A percentile compares a stretch with the other conserved stretches of the same genome.
These are phyloP conservation scores for Anastrepha ludens DNA, from an alignment of 1,140 invertebrate genomes.

Conservation along the genomic window DNA sequence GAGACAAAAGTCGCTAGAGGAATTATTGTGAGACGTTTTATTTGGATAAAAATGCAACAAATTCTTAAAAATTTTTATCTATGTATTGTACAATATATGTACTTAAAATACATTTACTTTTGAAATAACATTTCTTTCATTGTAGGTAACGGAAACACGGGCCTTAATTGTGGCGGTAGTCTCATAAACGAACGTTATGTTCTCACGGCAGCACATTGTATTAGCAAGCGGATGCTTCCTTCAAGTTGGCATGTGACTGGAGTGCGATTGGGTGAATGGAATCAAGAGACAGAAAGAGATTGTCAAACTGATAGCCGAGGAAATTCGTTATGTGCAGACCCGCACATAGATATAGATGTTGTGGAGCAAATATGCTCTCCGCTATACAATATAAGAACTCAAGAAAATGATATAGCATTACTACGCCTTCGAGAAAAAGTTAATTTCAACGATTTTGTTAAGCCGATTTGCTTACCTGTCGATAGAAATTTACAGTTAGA, in stretches of 20 bases:
- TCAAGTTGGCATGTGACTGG: conserved; percentile 72
- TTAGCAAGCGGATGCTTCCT: conserved; percentile 75
- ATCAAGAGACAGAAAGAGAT: conserved; percentile 67
- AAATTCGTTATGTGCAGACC: conserved; percentile 75
- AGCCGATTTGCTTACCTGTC: conserved; percentile 87
- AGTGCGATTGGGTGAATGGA: conserved; percentile 72
- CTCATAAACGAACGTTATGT: conserved; percentile 77
- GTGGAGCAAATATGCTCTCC: conserved; percentile 75
- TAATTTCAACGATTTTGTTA: conserved; percentile 77
- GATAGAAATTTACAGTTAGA: conserved; percentile 68
- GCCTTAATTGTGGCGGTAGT: conserved; percentile 77
- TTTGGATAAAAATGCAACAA: too few species aligned
- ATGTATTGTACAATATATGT: too few species aligned
- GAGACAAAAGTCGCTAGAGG: too few species aligned
- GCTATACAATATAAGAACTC: conserved; percentile 75
- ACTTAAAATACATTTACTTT: background rate
- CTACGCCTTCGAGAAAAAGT: conserved; percentile 80
- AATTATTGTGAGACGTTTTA: too few species aligned
- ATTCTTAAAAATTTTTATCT: too few species aligned
- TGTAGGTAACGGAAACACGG: conserved; percentile 60
- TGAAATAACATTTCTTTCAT: background rate
- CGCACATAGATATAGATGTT: conserved; percentile 78
- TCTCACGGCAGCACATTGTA: conserved; percentile 77
- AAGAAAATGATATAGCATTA: conserved; percentile 84
- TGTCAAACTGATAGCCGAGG: conserved; percentile 61